Conservation (phyloP, 1,140 invertebrate species). For the Neotoxoptera formosana region DNA sequence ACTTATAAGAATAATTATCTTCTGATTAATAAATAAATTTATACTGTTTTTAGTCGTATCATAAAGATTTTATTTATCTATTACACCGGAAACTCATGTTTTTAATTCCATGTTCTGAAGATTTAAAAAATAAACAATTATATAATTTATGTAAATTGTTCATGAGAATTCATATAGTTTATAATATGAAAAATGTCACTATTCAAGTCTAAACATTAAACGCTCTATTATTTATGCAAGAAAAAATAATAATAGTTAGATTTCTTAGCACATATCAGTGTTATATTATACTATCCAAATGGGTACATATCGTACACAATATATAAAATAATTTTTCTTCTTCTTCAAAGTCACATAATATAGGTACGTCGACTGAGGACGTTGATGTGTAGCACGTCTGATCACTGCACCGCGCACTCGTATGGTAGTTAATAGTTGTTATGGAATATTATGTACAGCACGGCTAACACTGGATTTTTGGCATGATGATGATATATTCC, state of each 20-base stretch:
- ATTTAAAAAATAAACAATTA: not conserved
- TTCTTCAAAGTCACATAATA: not conserved
- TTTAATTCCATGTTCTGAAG: not conserved
- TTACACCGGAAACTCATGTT: not conserved
- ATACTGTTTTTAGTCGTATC: not conserved
- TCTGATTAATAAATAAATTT: not conserved
- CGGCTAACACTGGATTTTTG: not conserved
- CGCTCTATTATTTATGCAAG: no score
- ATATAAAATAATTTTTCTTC: no score
- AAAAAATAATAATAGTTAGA: no score
- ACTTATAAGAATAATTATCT: not conserved
- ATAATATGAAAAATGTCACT: not conserved
- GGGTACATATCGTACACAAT: no score
- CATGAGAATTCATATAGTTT: not conserved
- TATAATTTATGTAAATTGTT: not conserved
- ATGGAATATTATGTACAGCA: not conserved
- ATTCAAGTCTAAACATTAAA: not conserved
- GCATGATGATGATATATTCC: not conserved
- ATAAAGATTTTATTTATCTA: not conserved
- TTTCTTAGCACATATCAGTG: not conserved
- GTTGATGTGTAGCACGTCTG: not conserved
- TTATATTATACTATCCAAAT: not conserved
- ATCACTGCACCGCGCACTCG: no score
- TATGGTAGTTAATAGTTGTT: not conserved
- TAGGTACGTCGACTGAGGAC: not conserved